Evolutionary conservation across 2,113 vertebrate genomes (phyloP).

Genomic region (Struthidea cinerea): DNA sequence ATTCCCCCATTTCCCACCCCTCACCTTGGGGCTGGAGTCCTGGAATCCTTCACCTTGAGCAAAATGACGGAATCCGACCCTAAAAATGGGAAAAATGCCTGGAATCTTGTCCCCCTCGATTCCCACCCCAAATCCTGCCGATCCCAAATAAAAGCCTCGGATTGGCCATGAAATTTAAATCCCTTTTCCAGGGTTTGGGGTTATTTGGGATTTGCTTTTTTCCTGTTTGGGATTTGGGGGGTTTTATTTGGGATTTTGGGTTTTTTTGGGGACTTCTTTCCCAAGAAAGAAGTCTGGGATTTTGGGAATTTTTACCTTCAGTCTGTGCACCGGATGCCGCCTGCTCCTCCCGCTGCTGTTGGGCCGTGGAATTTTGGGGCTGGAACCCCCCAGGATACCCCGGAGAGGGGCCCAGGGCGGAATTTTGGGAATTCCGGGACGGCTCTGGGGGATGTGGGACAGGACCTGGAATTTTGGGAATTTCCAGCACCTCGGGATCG

Average conservation of each 20-base stretch:
- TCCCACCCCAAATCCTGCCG: rapidly evolving
- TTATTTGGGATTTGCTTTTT: neutral
- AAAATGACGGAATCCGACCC: slow-evolving; percentile 90
- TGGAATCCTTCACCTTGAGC: slow-evolving; percentile 84
- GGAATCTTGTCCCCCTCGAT: rapidly evolving
- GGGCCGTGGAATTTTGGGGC: neutral
- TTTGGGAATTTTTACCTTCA: neutral
- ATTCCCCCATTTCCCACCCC: neutral
- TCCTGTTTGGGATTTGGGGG: no score
- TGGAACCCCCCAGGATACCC: neutral
- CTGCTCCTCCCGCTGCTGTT: neutral
- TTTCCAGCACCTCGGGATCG: neutral
- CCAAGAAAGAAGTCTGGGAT: no score
- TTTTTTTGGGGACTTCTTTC: rapidly evolving
- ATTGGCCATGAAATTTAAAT: rapidly evolving
- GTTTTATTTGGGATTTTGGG: neutral
- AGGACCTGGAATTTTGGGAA: neutral
- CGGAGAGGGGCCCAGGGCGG: neutral
- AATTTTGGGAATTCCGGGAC: neutral
- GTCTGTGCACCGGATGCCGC: rapidly evolving
- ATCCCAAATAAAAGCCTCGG: rapidly evolving
- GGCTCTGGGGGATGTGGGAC: neutral
- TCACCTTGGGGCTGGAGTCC: slow-evolving; percentile 81
- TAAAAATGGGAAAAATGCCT: slow-evolving; percentile 43
- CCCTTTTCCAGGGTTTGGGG: no score